Evolutionary conservation across 2,888 invertebrate genomes (phyloP).

Genomic region (Linyphia triangularis): DNA sequence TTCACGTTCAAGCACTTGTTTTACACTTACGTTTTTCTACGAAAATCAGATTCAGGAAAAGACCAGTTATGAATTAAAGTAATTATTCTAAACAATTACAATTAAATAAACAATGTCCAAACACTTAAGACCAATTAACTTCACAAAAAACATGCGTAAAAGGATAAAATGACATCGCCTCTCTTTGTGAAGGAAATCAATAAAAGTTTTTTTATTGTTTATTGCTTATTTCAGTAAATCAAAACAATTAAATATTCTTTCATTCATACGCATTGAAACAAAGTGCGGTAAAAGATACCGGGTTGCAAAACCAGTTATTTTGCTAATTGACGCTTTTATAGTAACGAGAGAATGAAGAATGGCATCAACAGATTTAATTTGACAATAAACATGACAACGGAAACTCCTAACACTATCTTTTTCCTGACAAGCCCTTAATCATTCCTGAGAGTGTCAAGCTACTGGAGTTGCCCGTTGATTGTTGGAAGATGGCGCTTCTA

Average conservation of each 20-base stretch:
- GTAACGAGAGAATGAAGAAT: not conserved
- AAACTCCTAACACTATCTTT: not conserved
- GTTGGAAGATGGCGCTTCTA: not conserved
- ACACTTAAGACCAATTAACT: too few relatives aligned
- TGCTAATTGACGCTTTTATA: slow-evolving; percentile 3
- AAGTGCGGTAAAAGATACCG: not conserved
- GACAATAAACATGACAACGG: not conserved
- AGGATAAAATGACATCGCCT: too few relatives aligned
- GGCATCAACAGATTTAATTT: not conserved
- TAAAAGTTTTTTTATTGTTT: not conserved
- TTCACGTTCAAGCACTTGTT: too few relatives aligned
- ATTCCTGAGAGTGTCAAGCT: not conserved
- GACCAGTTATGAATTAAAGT: too few relatives aligned
- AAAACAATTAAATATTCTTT: not conserved
- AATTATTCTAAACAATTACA: too few relatives aligned
- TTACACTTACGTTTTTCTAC: too few relatives aligned
- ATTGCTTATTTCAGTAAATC: not conserved
- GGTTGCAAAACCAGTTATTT: not conserved
- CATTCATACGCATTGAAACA: not conserved
- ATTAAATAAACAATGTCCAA: too few relatives aligned
- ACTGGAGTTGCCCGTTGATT: not conserved
- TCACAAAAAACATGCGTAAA: too few relatives aligned
- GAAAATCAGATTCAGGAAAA: too few relatives aligned
- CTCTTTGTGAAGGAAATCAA: not conserved
- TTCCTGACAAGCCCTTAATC: not conserved